These are phyloP conservation scores for Oxyura jamaicensis DNA, from an alignment of 2,113 vertebrate genomes.

Conservation along the genomic window DNA sequence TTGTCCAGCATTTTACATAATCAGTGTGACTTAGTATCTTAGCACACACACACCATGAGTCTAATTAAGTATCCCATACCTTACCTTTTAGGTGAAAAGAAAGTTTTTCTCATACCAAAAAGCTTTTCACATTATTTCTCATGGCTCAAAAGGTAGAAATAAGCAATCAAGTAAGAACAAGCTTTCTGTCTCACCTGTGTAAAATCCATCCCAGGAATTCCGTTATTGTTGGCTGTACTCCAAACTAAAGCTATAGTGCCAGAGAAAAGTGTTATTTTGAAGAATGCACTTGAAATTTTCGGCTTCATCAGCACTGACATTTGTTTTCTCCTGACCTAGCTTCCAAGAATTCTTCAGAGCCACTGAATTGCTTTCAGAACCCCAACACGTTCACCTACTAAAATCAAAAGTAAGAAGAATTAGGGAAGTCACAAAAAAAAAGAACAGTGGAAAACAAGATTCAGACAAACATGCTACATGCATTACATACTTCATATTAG, in stretches of 20 bases:
- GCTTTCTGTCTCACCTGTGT: conserved; percentile 25
- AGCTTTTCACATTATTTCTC: background rate
- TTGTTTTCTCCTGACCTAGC: background rate
- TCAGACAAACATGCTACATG: background rate
- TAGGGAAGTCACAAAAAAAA: background rate
- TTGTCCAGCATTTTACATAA: background rate
- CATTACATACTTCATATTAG: background rate
- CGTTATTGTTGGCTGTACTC: background rate
- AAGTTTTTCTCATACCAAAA: background rate
- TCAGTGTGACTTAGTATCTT: background rate
- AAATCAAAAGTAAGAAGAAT: conserved; percentile 29
- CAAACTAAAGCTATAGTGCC: background rate
- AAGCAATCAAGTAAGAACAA: background rate
- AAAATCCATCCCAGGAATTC: background rate
- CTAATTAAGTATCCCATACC: background rate
- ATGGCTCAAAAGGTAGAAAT: background rate
- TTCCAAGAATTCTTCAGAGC: conserved; percentile 9
- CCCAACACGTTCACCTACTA: background rate
- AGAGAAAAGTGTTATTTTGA: background rate
- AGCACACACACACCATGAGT: fast-evolving
- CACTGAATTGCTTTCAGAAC: background rate
- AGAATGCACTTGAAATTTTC: background rate
- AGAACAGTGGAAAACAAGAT: background rate
- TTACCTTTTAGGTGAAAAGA: background rate
- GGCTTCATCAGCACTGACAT: background rate